These are phyloP conservation scores for Patella ulyssiponensis DNA, from an alignment of 2,888 invertebrate genomes.

Conservation along the genomic window DNA sequence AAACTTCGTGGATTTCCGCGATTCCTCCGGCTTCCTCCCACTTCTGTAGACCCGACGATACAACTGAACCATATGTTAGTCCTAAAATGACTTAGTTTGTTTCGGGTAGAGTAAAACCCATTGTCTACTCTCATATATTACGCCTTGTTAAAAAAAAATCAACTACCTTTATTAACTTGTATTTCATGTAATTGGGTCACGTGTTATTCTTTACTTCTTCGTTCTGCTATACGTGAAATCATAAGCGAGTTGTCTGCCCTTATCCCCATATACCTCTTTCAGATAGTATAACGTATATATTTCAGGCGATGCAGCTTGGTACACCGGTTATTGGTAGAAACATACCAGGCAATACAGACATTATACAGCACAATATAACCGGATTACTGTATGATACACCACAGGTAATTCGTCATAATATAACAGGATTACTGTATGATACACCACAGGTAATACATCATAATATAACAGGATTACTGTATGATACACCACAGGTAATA, in stretches of 20 bases:
- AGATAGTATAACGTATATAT: slow-evolving; percentile 3
- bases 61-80: no score
- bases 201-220: no score
- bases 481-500: slow-evolving; percentile 50
- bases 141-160: background rate
- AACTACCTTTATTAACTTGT: no score
- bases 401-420: slow-evolving; percentile 51
- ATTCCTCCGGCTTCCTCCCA: no score
- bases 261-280: background rate
- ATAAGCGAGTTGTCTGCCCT: background rate
- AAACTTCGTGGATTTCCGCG: no score
- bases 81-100: no score
- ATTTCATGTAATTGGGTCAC: no score
- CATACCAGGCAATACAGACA: slow-evolving; percentile 55
- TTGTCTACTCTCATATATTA: background rate
- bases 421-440: slow-evolving; percentile 53
- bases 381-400: slow-evolving; percentile 54
- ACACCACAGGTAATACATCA: slow-evolving; percentile 54
- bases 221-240: background rate
- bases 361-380: slow-evolving; percentile 50
- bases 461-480: slow-evolving; percentile 53
- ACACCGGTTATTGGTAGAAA: slow-evolving; percentile 63
- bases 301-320: slow-evolving; percentile 63
- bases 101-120: no score
- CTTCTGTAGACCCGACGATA: no score